Conservation (phyloP, 1,140 invertebrate species). For the Lordiphosa mommai region DNA sequence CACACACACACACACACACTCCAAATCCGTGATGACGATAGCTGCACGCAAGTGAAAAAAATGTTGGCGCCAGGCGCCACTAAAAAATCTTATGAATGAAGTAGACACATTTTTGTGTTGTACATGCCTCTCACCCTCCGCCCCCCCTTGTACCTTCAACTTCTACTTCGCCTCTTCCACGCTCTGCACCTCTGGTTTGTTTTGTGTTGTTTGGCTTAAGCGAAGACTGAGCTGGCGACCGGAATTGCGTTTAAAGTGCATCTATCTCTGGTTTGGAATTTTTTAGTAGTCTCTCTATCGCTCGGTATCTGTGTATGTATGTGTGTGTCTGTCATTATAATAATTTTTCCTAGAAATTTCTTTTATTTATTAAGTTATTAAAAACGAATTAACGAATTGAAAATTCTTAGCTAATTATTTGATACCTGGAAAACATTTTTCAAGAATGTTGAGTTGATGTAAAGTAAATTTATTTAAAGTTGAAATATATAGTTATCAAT, state of each 20-base stretch:
- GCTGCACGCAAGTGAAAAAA: slow-evolving; percentile 74
- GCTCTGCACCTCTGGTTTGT: slow-evolving; percentile 13
- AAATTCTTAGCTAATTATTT: slow-evolving; percentile 44
- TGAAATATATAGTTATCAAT: too few relatives aligned
- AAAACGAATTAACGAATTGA: slow-evolving; percentile 51
- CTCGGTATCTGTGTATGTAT: slow-evolving; percentile 6
- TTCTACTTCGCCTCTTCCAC: not conserved
- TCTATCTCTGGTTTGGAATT: slow-evolving; percentile 3
- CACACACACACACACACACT: slow-evolving; percentile 7
- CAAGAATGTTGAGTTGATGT: not conserved
- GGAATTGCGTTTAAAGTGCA: slow-evolving; percentile 57
- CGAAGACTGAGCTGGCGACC: slow-evolving; percentile 22
- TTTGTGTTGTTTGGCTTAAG: slow-evolving; percentile 28
- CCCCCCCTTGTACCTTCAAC: not conserved
- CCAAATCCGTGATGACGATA: slow-evolving; percentile 38
- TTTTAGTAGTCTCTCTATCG: not conserved
- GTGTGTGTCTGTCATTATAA: slow-evolving; percentile 47
- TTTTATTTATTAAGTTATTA: slow-evolving; percentile 71
- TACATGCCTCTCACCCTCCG: slow-evolving; percentile 12
- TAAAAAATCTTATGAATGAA: slow-evolving; percentile 77
- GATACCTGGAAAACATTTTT: slow-evolving; percentile 1
- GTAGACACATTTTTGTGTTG: slow-evolving; percentile 69
- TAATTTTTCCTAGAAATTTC: slow-evolving; percentile 55
- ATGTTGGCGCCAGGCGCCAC: slow-evolving; percentile 75
- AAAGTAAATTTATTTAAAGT: too few relatives aligned